Base-by-base conservation (phyloP, 2,113 vertebrate species). In the Riparia riparia region DNA sequence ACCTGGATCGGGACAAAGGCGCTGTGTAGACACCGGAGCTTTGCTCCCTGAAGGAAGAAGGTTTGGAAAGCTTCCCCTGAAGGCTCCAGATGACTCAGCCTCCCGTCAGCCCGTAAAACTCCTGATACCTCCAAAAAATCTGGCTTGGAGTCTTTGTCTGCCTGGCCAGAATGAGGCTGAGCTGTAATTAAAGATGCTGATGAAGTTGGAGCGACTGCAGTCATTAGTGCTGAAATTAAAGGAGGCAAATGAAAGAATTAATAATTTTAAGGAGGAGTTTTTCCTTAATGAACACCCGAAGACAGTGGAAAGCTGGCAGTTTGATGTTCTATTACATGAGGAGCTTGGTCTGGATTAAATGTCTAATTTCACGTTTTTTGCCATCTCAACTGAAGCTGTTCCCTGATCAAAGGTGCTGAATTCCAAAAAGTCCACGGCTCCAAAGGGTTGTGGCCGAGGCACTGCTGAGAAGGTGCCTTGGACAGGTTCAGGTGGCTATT, bases 191-290 rank as follows among this genome's bases (percentile, higher is more conserved):
- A 82, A 84, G 32, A 42, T n/a, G 81, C 9, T 93, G 77, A 56
- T 47, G 45, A 91, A 60, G 32, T 47, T 82, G 11, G 37, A 21
- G 6, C 16, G 22, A 66, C 70, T 44, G 26, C n/a, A 66, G 50
- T 82, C 45, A 92, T 95, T 80, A 88, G n/a, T 12, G 54, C 17
- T 15, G 71, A 90, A 95, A 96, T 94, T 94, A 96, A 92, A 93
- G 79, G 74, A 12, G 47, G 24, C 2, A 32, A 31, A 77, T n/a
- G 42, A 86, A 73, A 70, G 57, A 76, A 93, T 93, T 47, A 82
- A 49, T 91, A 56, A 79, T 88, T 87, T 80, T 39, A 69, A 69
- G 25, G 49, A 45, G 25, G 4, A 31, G 11, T 4, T 20, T 91
- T 93, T 93, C 60, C 28, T 91, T 74, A 94, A 73, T 42, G 47